A percentile compares a stretch with the other conserved stretches of the same genome.
Conservation (phyloP, 2,888 invertebrate genomes). For the Clostera curtula region DNA sequence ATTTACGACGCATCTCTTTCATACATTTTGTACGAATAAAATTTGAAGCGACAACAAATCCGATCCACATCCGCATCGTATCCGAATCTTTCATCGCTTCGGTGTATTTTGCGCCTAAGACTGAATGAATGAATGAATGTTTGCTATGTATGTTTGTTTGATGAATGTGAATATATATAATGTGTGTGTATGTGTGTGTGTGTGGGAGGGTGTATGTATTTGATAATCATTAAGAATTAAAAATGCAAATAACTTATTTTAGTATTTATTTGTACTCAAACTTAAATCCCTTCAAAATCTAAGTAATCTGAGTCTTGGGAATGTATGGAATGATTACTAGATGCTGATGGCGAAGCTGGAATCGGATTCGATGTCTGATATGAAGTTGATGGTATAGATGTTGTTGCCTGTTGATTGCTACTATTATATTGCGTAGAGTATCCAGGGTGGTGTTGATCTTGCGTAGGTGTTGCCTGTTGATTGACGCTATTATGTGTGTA, state of each 20-base stretch:
- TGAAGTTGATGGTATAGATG: conserved; percentile 19
- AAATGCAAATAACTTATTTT: conserved; percentile 20
- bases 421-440: conserved; percentile 20
- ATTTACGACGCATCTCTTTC: too few species aligned
- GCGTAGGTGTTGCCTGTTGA: conserved; percentile 24
- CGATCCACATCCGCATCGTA: too few species aligned
- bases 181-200: conserved; percentile 13
- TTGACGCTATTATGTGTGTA: conserved; percentile 19
- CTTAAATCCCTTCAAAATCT: conserved; percentile 24
- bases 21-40: too few species aligned
- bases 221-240: conserved; percentile 18
- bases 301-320: conserved; percentile 21
- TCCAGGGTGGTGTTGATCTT: conserved; percentile 23
- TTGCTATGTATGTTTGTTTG: conserved; percentile 12
- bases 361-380: conserved; percentile 14
- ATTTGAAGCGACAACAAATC: too few species aligned
- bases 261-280: conserved; percentile 24
- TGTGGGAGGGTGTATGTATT: conserved; percentile 11
- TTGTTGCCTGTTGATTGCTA: conserved; percentile 20
- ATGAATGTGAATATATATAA: conserved; percentile 11
- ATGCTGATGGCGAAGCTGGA: conserved; percentile 22
- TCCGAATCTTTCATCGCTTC: too few species aligned
- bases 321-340: conserved; percentile 20
- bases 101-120: too few species aligned
- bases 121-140: conserved; percentile 14